Evolutionary conservation across 2,113 vertebrate species (phyloP).

Genomic region (Apistogramma diplotaenia): DNA sequence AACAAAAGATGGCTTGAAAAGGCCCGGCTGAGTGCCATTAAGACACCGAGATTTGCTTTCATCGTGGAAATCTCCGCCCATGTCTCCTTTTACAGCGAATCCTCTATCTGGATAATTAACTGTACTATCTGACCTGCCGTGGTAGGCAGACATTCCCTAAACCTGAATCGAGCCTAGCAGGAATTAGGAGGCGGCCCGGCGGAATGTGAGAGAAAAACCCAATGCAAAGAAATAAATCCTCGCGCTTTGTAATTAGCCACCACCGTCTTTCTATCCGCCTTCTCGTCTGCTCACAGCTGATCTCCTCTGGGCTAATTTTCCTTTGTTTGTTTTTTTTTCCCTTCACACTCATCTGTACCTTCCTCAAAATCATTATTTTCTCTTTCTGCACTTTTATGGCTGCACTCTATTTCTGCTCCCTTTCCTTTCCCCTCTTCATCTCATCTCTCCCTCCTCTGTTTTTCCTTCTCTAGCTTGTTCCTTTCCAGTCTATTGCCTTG

Average conservation of each 20-base stretch:
- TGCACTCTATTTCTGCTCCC: constrained; percentile 14
- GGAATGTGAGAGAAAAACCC: constrained; percentile 35
- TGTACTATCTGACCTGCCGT: constrained; percentile 40
- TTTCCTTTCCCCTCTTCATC: neutral
- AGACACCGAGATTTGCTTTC: constrained; percentile 48
- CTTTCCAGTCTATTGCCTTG: constrained; percentile 57
- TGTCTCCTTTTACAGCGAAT: constrained; percentile 57
- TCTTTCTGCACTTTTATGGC: constrained; percentile 12
- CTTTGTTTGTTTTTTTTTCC: neutral
- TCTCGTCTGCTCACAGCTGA: constrained; percentile 26
- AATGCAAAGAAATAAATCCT: constrained; percentile 65
- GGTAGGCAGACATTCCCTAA: constrained; percentile 40
- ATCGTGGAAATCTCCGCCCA: constrained; percentile 56
- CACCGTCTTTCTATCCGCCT: constrained; percentile 22
- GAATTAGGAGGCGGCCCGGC: constrained; percentile 44
- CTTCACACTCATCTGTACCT: neutral
- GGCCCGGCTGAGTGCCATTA: constrained; percentile 30
- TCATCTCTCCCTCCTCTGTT: neutral
- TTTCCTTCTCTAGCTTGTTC: constrained; percentile 17
- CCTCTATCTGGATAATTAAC: constrained; percentile 62
- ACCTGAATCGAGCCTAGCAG: constrained; percentile 28
- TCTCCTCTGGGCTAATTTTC: constrained; percentile 45
- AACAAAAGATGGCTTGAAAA: constrained; percentile 56
- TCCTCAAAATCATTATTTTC: constrained; percentile 19
- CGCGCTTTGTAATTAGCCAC: constrained; percentile 67